These are phyloP conservation scores for Camponotus fellah DNA, from an alignment of 2,888 invertebrate genomes.

Conservation along the genomic window DNA sequence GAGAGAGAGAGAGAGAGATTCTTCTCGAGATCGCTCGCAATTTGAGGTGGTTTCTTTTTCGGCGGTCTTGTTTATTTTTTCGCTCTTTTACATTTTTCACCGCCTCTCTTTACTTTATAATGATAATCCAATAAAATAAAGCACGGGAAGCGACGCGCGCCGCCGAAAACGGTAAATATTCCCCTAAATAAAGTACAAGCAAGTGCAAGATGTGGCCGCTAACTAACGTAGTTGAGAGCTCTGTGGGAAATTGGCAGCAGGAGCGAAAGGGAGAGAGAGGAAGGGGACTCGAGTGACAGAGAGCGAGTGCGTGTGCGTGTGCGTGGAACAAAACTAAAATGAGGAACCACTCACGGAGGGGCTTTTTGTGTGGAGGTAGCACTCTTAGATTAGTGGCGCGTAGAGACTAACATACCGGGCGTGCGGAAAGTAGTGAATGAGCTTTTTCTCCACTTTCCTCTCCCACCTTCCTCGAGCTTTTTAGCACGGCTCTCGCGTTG, in stretches of 20 bases:
- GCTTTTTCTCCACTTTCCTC: constrained; percentile 64
- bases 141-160: constrained; percentile 79
- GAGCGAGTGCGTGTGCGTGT: constrained; percentile 6
- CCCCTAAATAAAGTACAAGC: constrained; percentile 54
- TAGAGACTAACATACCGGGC: constrained; percentile 71
- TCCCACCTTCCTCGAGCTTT: constrained; percentile 72
- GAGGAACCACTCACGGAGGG: constrained; percentile 68
- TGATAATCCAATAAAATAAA: constrained; percentile 38
- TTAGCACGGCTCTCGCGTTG: constrained; percentile 66
- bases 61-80: constrained; percentile 82
- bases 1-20: no score
- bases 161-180: constrained; percentile 81
- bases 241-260: constrained; percentile 63
- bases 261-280: constrained; percentile 34
- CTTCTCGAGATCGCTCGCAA: constrained; percentile 55
- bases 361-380: constrained; percentile 75
- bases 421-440: constrained; percentile 73
- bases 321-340: constrained; percentile 57
- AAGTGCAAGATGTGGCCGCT: constrained; percentile 63
- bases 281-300: constrained; percentile 41
- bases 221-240: constrained; percentile 72
- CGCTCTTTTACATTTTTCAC: constrained; percentile 66
- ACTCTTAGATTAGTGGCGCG: constrained; percentile 74
- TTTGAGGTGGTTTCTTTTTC: constrained; percentile 83
- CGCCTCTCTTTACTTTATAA: constrained; percentile 75